Conservation (phyloP, 1,140 invertebrate species). For the Polyergus mexicanus region DNA sequence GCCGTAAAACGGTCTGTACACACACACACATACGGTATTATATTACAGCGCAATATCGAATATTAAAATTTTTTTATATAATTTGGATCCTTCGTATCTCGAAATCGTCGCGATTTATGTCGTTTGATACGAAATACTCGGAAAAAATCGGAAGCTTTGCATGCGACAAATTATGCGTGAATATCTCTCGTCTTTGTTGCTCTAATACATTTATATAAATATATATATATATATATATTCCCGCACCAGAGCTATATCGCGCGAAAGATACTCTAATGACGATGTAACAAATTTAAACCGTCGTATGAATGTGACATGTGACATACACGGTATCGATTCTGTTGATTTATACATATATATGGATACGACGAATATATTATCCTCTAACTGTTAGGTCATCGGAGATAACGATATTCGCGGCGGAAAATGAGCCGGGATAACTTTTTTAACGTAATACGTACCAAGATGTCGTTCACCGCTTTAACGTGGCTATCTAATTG, state of each 20-base stretch:
- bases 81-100: background rate
- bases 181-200: constrained; percentile 41
- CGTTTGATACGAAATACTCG: background rate
- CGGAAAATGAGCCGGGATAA: background rate
- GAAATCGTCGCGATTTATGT: background rate
- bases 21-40: background rate
- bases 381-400: constrained; percentile 47
- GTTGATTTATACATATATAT: constrained; percentile 60
- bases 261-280: constrained; percentile 32
- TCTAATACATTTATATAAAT: constrained; percentile 39
- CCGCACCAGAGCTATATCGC: constrained; percentile 13
- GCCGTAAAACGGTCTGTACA: constrained; percentile 3
- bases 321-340: constrained; percentile 9
- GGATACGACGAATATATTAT: constrained; percentile 12
- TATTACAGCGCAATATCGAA: background rate
- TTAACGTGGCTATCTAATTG: constrained; percentile 24
- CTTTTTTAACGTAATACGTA: background rate
- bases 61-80: background rate
- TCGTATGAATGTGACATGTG: background rate
- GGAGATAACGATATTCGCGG: background rate
- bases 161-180: constrained; percentile 1
- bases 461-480: constrained; percentile 7
- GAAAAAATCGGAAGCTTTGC: constrained; percentile 1
- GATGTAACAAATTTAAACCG: constrained; percentile 56
- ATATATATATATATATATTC: constrained; percentile 17